A percentile compares a stretch with the other conserved stretches of the same genome.
These are phyloP conservation scores for Dasyornis broadbenti DNA, from an alignment of 2,113 vertebrate species.

Conservation along the genomic window DNA sequence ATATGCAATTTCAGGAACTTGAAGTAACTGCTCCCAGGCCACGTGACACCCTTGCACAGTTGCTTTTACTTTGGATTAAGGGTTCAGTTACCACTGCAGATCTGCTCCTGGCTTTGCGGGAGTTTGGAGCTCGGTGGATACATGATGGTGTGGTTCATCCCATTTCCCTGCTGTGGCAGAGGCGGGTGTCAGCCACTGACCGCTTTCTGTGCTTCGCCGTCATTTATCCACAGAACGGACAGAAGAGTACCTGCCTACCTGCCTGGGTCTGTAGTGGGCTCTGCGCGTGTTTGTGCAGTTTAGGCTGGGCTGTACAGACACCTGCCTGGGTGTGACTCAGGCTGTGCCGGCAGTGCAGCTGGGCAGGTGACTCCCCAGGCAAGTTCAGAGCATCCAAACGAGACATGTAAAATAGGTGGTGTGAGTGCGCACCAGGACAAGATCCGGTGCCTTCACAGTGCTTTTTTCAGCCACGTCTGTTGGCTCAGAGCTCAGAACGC, in stretches of 20 bases:
- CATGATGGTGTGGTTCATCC: rapidly evolving
- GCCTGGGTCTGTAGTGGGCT: rapidly evolving
- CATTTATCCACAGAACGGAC: rapidly evolving
- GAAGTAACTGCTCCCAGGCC: rapidly evolving
- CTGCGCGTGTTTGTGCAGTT: neutral
- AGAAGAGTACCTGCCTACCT: neutral
- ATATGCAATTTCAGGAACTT: neutral
- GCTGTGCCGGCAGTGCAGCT: rapidly evolving
- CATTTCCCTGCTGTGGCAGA: rapidly evolving
- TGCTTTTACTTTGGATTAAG: neutral
- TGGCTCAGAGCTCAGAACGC: neutral
- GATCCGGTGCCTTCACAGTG: rapidly evolving
- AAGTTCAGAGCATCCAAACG: neutral
- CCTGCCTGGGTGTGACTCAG: neutral
- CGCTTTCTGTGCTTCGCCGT: neutral
- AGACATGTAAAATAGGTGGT: neutral
- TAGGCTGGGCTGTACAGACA: neutral
- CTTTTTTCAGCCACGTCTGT: neutral
- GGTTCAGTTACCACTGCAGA: neutral
- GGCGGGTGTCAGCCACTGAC: neutral
- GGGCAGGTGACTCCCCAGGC: neutral
- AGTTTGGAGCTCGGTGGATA: rapidly evolving
- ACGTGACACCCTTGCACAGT: neutral
- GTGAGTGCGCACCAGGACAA: neutral
- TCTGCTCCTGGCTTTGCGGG: neutral